Conservation (phyloP, 2,888 invertebrate genomes). For the Cantharis rustica region DNA sequence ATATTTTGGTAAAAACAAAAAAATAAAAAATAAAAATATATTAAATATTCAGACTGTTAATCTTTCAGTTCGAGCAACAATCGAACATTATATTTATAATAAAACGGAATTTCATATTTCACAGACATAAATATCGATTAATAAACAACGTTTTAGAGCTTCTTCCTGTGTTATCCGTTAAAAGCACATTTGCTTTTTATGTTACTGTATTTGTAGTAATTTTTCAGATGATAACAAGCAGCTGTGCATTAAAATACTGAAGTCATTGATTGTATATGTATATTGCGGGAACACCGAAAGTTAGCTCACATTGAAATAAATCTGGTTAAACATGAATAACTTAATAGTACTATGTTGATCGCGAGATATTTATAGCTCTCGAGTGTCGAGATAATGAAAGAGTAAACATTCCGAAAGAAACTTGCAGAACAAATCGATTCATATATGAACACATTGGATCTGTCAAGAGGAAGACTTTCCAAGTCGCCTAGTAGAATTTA, state of each 20-base stretch:
- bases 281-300: neutral
- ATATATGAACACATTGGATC: neutral
- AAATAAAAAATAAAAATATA: neutral
- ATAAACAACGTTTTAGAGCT: neutral
- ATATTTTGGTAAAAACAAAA: neutral
- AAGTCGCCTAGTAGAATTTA: neutral
- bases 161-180: neutral
- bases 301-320: neutral
- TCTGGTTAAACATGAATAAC: neutral
- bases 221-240: neutral
- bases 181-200: neutral
- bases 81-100: neutral
- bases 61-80: neutral
- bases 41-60: neutral
- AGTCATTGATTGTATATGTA: neutral
- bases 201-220: neutral
- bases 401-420: neutral
- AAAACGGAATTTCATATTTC: neutral
- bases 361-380: neutral
- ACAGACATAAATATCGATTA: neutral
- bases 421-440: neutral
- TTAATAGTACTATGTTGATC: neutral
- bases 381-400: neutral
- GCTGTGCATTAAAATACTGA: neutral
- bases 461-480: neutral